A percentile compares a stretch with the other conserved stretches of the same genome.
Conservation (phyloP, 1,140 invertebrate genomes). For the Thaumatotibia leucotreta region DNA sequence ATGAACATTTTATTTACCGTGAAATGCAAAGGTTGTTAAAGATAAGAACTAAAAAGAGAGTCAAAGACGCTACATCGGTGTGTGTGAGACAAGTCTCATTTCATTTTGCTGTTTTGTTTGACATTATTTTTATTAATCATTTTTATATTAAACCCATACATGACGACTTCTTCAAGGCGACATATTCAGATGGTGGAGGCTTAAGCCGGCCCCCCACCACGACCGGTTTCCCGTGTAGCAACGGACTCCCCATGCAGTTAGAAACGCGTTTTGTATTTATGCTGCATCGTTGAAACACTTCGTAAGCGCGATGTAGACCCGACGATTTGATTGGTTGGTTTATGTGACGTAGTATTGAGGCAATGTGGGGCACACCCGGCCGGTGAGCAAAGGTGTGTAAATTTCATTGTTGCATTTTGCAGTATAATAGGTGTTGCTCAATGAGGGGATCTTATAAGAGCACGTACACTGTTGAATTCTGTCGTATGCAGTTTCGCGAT, state of each 20-base stretch:
- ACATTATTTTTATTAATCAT: slow-evolving; percentile 40
- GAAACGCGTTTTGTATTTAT: slow-evolving; percentile 30
- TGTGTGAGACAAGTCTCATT: slow-evolving; percentile 49
- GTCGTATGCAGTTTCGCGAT: too few species aligned
- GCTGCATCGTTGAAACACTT: slow-evolving; percentile 24
- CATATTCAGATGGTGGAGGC: slow-evolving; percentile 44
- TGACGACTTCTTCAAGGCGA: slow-evolving; percentile 38
- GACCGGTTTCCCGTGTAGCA: slow-evolving; percentile 49
- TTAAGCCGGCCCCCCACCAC: slow-evolving; percentile 46
- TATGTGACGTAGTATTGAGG: slow-evolving; percentile 18
- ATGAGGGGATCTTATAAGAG: not conserved
- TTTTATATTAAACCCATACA: slow-evolving; percentile 45
- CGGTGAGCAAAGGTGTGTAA: slow-evolving; percentile 18
- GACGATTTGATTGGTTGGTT: slow-evolving; percentile 31
- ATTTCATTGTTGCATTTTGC: not conserved
- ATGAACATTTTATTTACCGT: not conserved
- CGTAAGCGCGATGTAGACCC: slow-evolving; percentile 36
- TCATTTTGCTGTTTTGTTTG: slow-evolving; percentile 44
- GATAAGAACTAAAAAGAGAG: slow-evolving; percentile 44
- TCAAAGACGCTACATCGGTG: slow-evolving; percentile 55
- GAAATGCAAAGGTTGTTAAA: not conserved
- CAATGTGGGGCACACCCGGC: not conserved
- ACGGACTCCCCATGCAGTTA: slow-evolving; percentile 31
- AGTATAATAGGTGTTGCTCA: not conserved
- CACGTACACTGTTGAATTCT: not conserved